Conservation (phyloP, 2,797 vertebrate genomes). For the Gadopsis marmoratus region DNA sequence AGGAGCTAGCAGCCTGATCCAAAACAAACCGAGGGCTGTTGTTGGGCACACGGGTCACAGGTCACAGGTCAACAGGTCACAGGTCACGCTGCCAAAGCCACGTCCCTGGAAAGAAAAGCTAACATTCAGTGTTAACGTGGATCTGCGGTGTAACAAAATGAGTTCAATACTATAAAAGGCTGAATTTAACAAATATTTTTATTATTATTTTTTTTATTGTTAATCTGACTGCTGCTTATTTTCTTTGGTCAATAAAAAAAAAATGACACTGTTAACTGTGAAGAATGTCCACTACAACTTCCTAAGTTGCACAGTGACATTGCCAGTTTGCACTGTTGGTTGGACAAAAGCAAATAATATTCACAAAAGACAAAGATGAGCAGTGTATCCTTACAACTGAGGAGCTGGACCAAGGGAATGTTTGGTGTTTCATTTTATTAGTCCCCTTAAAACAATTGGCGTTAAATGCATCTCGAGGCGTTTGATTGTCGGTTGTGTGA, state of each 20-base stretch:
- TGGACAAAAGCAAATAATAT: not conserved
- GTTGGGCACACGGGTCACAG: constrained; percentile 53
- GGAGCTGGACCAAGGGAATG: not conserved
- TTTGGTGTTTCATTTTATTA: not conserved
- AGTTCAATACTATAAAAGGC: not conserved
- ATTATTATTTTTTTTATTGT: too few relatives aligned
- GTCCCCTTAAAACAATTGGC: not conserved
- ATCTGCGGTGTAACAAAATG: not conserved
- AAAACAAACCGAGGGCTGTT: constrained; percentile 65
- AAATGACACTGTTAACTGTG: too few relatives aligned
- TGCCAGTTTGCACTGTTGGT: not conserved
- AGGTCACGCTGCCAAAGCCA: too few relatives aligned
- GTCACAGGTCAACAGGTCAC: too few relatives aligned
- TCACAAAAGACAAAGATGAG: too few relatives aligned
- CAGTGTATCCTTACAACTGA: not conserved
- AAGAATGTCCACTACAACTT: not conserved
- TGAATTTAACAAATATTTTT: not conserved
- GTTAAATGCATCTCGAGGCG: not conserved
- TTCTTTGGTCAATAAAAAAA: too few relatives aligned
- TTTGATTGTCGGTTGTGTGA: not conserved
- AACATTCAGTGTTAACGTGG: not conserved
- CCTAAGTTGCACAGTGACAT: not conserved
- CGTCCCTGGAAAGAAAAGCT: not conserved
- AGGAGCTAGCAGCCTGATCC: constrained; percentile 63
- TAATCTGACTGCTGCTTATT: too few relatives aligned